Base-by-base conservation (phyloP, 2,797 vertebrate species). In the Ispidina lecontei region DNA sequence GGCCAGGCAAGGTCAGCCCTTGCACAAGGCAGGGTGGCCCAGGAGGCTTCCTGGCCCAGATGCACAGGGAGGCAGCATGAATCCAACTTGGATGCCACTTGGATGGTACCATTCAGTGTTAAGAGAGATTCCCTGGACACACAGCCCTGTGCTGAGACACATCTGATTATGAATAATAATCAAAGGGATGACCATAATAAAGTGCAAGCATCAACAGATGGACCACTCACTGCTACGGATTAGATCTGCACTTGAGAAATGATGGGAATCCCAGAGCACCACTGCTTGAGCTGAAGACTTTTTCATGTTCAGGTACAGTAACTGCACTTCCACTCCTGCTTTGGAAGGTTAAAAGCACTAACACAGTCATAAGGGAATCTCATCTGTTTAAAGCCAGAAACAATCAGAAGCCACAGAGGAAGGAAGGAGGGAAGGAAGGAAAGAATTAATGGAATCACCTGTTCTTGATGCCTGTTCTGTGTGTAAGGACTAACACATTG, bases 311-410 rank as follows among this genome's bases (percentile, higher is more conserved):
- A 9, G 5, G 2, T 49, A 67, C 14, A 54, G 25, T 33, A 90
- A 83, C 12, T 89, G 33, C 60, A 75, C 39, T 75, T 71, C 64
- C 43, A 74, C 55, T 72, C 47, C 12, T 69, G 29, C 37, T 87
- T 72, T 79, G 58, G 78, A 84, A 65, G 39, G 65, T 33, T 82
- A 89, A 78, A 86, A 93, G 17, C 47, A 59, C 12, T 56, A 83
- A 76, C 0, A 0, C 22, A n/a, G n/a, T 70, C 63, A 31, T 64
- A 39, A 87, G 49, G 59, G 26, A 52, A 84, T 39, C 18, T 56
- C 59, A 60, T 73, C 62, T 81, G 15, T 68, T 87, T 43, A 78
- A 87, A 93, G 44, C 18, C 80, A 71, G 39, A 89, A 95, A 87
- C 29, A 69, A 78, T 35, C 46, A 80, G 43, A 84, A 91, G 33